Base-by-base conservation (phyloP, 2,888 invertebrate genomes). In the Caenorhabditis macrosperma region DNA sequence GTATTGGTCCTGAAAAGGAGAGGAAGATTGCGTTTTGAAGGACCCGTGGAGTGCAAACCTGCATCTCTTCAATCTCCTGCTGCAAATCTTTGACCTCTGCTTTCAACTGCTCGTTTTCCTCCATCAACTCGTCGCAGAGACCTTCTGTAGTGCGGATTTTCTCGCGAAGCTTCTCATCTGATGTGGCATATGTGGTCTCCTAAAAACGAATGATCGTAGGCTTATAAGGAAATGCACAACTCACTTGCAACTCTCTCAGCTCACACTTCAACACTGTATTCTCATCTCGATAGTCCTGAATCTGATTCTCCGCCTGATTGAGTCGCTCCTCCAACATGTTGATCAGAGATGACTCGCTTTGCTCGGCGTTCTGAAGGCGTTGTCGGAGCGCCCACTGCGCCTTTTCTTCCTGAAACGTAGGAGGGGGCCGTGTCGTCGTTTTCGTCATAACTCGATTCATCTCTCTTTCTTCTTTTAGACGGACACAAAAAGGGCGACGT, bases 11-110 rank as follows among this genome's bases (percentile, higher is more conserved):
- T 89, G 44, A 71, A 82, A 55, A 20, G 22, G 17, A 20, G 22
- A 26, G 17, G 17, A 35, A 20, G 26, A 2, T 52, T 38, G 44
- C n/a, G 17, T 17, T 17, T 17, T 44, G 44, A 44, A 6, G 44
- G 35, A 28, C 17, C 17, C 15, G 2, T 20, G 12, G n/a, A 0
- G 2, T n/a, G 48, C 30, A 6, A 12, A 88, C 98, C 91, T 98
- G 97, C 94, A 99, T 94, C 92, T 99, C 99, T 90, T 99, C 98
- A 92, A 99, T 96, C 92, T 99, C 99, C 83, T 96, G 95, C 91
- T 97, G 97, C 89, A 98, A 93, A 89, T 96, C 96, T 38, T 95
- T 93, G 66, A 97, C 93, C 91, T 98, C 97, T 86, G 95, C 95
- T 28, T 85, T 85, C 33, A 85, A 54, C 46, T 55, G 55, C 67